Evolutionary conservation across 2,888 invertebrate genomes (phyloP), one percentile per base, ranked within the genome.

Genomic region (Agriotes lineatus): DNA sequence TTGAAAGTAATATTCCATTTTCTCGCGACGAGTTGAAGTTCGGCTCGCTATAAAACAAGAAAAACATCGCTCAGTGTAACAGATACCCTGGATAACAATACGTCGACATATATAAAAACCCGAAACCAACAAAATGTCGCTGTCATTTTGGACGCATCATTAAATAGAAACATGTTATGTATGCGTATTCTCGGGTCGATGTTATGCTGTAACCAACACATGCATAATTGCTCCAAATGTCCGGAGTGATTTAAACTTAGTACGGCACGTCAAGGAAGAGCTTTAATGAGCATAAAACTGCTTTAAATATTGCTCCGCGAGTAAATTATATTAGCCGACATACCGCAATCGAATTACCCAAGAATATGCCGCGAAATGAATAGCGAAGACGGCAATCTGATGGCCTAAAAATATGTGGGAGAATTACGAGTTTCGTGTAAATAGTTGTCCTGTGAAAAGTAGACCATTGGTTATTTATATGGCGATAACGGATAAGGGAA

Each of bases 401-500:
- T 57, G 64, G 35, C 48, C 45, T 57, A 45, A 56, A 44, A 64
- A 54, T 52, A 52, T 52, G 52, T 52, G 52, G 52, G 52, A 48
- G 52, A 52, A 52, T 52, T 52, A 52, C 52, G 52, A 52, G 52
- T 35, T 52, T 52, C 52, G 52, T 52, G 52, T 52, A 52, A 52
- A 65, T 58, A 52, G 58, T 58, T 37, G 57, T 65, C 39, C 52
- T 19, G 59, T 30, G 60, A 52, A 65, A 66, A 59, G 42, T 66
- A 66, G 66, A 52, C 54, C 66, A 66, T 66, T 44, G 66, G 66
- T 66, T 66, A 66, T 66, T 66, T 66, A 66, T 66, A 66, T 54
- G 33, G 54, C 59, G 60, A 59, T 66, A 66, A 59, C 60, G 45
- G 52, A 59, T 50, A 59, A 66, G 66, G 60, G 59, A 66, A 66